Base-by-base conservation (phyloP, 2,888 invertebrate species). In the Smittia aterrima region DNA sequence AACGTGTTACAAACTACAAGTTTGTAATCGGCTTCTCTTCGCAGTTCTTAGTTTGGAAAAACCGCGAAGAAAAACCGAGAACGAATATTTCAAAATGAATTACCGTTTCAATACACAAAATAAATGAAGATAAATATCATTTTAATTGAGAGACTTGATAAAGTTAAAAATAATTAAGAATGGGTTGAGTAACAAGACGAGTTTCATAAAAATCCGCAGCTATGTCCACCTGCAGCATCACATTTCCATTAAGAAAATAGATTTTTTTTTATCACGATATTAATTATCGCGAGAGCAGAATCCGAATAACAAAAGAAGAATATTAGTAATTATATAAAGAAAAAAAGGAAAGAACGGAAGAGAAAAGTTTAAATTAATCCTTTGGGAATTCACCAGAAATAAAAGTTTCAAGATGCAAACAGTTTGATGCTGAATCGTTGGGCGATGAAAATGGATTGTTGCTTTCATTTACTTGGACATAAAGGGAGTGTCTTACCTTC, bases 401-500 rank as follows among this genome's bases (percentile, higher is more conserved):
- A 6, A 32, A 32, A 32, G 32, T 32, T 32, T 32, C 32, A 32
- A 32, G 32, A 32, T 32, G 32, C 32, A 32, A 16, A 47, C 47
- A n/a, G n/a, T n/a, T n/a, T n/a, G n/a, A n/a, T n/a, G 47, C 3
- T 47, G 47, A 11, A 16, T n/a, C 3, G 47, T 47, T 3, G 47
- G 47, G 13, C n/a, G 47, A 47, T 47, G 38, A 38, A 38, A 11
- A 38, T 38, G 38, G 11, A 7, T 38, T 38, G 4, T 11, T 47
- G 47, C 2, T 6, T 47, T 47, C 47, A n/a, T n/a, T n/a, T n/a
- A n/a, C n/a, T n/a, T n/a, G n/a, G n/a, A n/a, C n/a, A n/a, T n/a
- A n/a, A n/a, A n/a, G n/a, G n/a, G n/a, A n/a, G 47, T 4, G 47
- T 6, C 84, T 83, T 87, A 93, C 93, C 93, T 92, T 86, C 93